These are phyloP conservation scores for Chrysoperla carnea DNA, from an alignment of 1,140 invertebrate genomes.

Conservation along the genomic window DNA sequence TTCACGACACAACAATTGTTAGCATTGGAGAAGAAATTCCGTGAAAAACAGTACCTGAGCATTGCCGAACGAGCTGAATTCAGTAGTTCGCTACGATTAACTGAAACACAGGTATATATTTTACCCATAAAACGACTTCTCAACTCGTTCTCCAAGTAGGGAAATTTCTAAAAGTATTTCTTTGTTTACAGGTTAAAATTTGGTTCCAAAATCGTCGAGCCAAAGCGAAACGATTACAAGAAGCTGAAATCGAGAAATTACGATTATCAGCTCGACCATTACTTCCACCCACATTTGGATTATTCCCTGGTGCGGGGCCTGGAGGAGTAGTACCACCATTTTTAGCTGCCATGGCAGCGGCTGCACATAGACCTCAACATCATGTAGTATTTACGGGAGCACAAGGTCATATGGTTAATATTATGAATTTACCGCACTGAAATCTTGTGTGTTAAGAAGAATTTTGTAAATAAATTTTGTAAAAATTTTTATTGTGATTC, in stretches of 20 bases:
- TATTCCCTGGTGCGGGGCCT: conserved; percentile 13
- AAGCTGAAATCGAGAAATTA: conserved; percentile 82
- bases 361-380: neutral
- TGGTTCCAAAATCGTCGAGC: conserved; percentile 96
- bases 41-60: conserved; percentile 89
- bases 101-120: conserved; percentile 70
- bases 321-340: conserved; percentile 10
- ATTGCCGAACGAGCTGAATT: conserved; percentile 95
- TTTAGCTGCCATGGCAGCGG: conserved; percentile 17
- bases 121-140: neutral
- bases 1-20: conserved; percentile 93
- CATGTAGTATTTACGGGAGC: neutral
- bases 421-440: conserved; percentile 2
- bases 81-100: conserved; percentile 78
- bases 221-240: conserved; percentile 86
- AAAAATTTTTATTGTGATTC: too few relatives aligned
- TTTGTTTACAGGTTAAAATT: conserved; percentile 68
- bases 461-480: too few relatives aligned
- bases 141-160: neutral
- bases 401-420: neutral
- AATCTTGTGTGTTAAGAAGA: neutral
- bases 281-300: conserved; percentile 16
- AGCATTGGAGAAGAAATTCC: conserved; percentile 89
- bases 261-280: conserved; percentile 18
- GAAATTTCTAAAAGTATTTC: conserved; percentile 1